phyloP scores from a whole-genome alignment of 30 jellyfish, hydroid and myxozoan species.

The Hydractinia echinata region DNA sequence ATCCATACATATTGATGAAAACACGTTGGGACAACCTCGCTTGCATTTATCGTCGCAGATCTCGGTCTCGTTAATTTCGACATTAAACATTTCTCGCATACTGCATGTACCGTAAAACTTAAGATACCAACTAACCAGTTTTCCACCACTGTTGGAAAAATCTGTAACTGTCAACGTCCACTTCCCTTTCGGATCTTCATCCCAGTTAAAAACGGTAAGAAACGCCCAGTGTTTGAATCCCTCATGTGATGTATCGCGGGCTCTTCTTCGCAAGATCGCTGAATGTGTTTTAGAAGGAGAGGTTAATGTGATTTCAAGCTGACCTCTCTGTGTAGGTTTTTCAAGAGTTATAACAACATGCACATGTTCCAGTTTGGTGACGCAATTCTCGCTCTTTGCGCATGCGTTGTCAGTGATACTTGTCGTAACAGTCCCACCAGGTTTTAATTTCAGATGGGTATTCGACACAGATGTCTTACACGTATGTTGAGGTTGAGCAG shows the following conservation, averaged over 20 bases:
- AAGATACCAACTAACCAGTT: constrained; percentile 69
- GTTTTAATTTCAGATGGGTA: constrained; percentile 29
- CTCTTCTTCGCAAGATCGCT: constrained; percentile 57
- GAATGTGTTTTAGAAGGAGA: constrained; percentile 87
- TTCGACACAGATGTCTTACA: constrained; percentile 56
- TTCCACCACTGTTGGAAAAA: constrained; percentile 54
- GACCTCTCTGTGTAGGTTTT: constrained; percentile 74
- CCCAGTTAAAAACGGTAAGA: constrained; percentile 93
- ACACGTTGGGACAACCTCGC: constrained; percentile 75
- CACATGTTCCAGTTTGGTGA: constrained; percentile 83
- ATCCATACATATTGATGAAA: constrained; percentile 67
- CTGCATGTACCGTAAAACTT: constrained; percentile 85
- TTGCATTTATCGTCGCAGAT: constrained; percentile 74
- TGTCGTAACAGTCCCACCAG: constrained; percentile 42
- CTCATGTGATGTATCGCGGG: constrained; percentile 50
- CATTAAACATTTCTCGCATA: constrained; percentile 22
- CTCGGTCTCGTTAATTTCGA: constrained; percentile 67
- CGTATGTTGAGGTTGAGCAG: constrained; percentile 75
- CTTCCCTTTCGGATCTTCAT: constrained; percentile 84
- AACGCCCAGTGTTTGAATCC: constrained; percentile 94
- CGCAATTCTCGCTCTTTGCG: constrained; percentile 58
- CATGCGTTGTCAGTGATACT: constrained; percentile 70
- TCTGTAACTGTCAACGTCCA: constrained; percentile 92
- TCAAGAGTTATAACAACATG: constrained; percentile 66
- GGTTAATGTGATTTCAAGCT: constrained; percentile 52